Percentiles rank a stretch among this genome's conserved stretches.
Evolutionary conservation across 2,113 vertebrate species (phyloP).

Genomic region (Apus apus): DNA sequence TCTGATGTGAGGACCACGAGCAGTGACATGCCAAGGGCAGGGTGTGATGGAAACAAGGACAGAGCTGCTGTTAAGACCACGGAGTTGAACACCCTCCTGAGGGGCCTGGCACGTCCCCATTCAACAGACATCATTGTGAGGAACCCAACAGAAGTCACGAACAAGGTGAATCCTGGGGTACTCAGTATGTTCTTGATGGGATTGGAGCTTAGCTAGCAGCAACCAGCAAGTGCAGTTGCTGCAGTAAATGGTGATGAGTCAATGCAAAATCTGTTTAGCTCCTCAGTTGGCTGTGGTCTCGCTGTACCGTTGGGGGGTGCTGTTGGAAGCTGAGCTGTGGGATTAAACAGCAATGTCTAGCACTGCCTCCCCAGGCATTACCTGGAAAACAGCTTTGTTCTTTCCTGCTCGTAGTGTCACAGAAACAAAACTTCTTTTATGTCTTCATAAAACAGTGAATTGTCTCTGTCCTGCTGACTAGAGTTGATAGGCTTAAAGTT

Average conservation of each 20-base stretch:
- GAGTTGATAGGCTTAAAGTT: not conserved
- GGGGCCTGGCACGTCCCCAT: not conserved
- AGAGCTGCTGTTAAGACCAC: rapidly evolving
- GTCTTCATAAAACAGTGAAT: not conserved
- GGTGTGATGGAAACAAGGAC: rapidly evolving
- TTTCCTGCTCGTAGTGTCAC: not conserved
- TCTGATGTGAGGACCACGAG: not conserved
- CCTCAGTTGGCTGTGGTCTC: not conserved
- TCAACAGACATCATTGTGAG: not conserved
- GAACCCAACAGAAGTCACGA: not conserved
- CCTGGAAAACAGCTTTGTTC: not conserved
- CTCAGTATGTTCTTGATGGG: not conserved
- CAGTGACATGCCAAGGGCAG: not conserved
- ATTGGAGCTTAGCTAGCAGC: not conserved
- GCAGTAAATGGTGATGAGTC: not conserved
- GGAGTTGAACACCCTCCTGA: not conserved
- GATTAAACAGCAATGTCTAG: not conserved
- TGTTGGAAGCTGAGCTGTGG: not conserved
- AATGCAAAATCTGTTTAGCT: not conserved
- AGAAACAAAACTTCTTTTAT: not conserved
- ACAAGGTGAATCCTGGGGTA: slow-evolving; percentile 38
- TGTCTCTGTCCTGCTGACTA: not conserved
- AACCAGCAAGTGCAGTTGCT: not conserved
- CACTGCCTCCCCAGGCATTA: not conserved
- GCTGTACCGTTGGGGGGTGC: not conserved